Base-by-base conservation (phyloP, 2,888 invertebrate species). In the Lepidochitona cinerea region DNA sequence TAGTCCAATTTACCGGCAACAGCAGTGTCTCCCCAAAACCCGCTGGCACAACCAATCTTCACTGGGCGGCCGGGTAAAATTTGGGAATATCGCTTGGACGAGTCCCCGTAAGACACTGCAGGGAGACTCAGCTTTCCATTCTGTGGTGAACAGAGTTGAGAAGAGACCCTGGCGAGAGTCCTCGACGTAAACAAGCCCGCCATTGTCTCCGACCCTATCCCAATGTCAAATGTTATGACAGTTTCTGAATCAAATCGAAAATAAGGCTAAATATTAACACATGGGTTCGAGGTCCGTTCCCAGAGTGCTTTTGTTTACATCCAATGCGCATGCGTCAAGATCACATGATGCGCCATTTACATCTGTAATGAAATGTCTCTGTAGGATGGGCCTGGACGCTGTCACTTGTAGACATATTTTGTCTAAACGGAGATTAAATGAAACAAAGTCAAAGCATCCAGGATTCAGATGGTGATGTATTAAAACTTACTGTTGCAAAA, bases 11-110 rank as follows among this genome's bases (percentile, higher is more conserved):
- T 77, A 91, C 91, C 91, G 78, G 92, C 90, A 70, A 91, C 91
- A 12, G 92, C 88, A 14, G 92, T 92, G 83, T 92, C 92, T 37
- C 92, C 92, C 92, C 92, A 92, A 86, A 92, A 92, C 70, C 92
- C 92, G 75, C 91, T 91, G 29, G 92, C 91, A 85, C 92, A 92
- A 32, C 92, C 91, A 72, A 91, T 90, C 71, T 88, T 82, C 4
- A 89, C 86, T 36, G 85, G 82, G 73, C 84, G 79, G 6, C 80
- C 82, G 29, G 64, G 65, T 18, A 81, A 69, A 23, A 59, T 29
- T 29, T 26, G 59, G 12, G 59, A 59, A 59, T 59, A 59, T 26
- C 29, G 59, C 59, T 59, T 23, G 32, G 14, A 14, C 14, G 18
- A 32, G 14, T 26, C 12, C 29, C 29, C 59, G 32, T 4, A 18